Evolutionary conservation across 2,113 vertebrate genomes (phyloP).

Genomic region (Pagrus major): DNA sequence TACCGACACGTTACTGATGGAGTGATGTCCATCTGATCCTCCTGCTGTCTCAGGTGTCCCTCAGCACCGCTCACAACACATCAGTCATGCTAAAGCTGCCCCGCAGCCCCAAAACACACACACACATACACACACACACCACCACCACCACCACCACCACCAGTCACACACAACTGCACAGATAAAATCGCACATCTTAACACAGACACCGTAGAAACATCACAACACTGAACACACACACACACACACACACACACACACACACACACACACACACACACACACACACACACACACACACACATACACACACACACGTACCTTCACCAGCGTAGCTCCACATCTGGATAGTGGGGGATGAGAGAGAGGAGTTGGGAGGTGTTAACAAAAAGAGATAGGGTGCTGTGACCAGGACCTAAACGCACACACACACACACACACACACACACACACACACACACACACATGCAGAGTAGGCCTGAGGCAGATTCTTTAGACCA

Average conservation of each 20-base stretch:
- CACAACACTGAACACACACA: slow-evolving; percentile 52
- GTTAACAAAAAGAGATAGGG: slow-evolving; percentile 42
- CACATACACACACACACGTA: slow-evolving; percentile 31
- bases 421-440: slow-evolving; percentile 37
- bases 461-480: slow-evolving; percentile 47
- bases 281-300: slow-evolving; percentile 39
- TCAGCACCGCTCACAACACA: slow-evolving; percentile 79
- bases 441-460: slow-evolving; percentile 51
- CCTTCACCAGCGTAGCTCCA: slow-evolving; percentile 11
- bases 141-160: slow-evolving; percentile 31
- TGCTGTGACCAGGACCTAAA: slow-evolving; percentile 38
- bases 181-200: slow-evolving; percentile 72
- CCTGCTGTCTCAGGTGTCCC: slow-evolving; percentile 76
- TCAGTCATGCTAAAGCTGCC: slow-evolving; percentile 84
- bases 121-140: slow-evolving; percentile 42
- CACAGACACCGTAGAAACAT: slow-evolving; percentile 58
- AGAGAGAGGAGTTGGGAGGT: not conserved
- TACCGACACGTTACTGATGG: slow-evolving; percentile 68
- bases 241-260: slow-evolving; percentile 34
- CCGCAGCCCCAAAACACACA: slow-evolving; percentile 84
- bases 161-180: slow-evolving; percentile 69
- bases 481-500: slow-evolving; percentile 70
- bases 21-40: slow-evolving; percentile 75
- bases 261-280: slow-evolving; percentile 38
- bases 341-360: slow-evolving; percentile 37